Evolutionary conservation across 2,113 vertebrate genomes (phyloP), one percentile per base, ranked within the genome.

Genomic region (Morone saxatilis): DNA sequence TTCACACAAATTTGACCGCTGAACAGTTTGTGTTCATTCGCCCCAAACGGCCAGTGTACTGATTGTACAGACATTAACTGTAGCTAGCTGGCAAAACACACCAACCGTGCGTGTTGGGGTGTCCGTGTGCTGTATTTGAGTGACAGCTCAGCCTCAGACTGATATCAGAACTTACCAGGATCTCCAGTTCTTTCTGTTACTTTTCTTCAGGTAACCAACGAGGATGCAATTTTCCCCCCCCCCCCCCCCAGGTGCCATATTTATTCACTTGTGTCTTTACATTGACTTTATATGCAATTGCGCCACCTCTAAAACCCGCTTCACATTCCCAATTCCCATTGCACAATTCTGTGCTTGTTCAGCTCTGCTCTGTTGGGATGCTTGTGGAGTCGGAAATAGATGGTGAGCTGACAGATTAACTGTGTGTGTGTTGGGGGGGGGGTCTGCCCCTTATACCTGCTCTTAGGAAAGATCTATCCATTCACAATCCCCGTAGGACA

Each of bases 391-490:
- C 45, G 25, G 36, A 72, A 36, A 45, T 56, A 45, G 59, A 87
- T 66, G 65, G 22, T 60, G 53, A 75, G 75, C 38, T n/a, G 20
- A 78, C 54, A 63, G 53, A 85, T 71, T 48, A 76, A 65, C 73
- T 68, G 5, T 25, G 9, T 57, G 43, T 74, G 3, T 71, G 36
- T 61, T 40, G 16, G 31, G n/a, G 31, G 22, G 19, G 31, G 22
- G 40, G 71, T 79, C 53, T 51, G 67, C 51, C 62, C 38, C 76
- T 79, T 73, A 51, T 78, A 65, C 74, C 65, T 72, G 47, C 67
- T 88, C 70, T 69, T 67, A 59, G 76, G 36, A 83, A 71, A 86
- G 75, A 85, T 71, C 78, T 76, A 82, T 78, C 83, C 82, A 50
- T 87, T 75, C 74, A 0, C 56, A 77, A 76, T 59, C 61, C 83